A percentile compares a stretch with the other conserved stretches of the same genome.
phyloP scores from a whole-genome alignment of 1,140 invertebrate species.

The Saccostrea glomerata region DNA sequence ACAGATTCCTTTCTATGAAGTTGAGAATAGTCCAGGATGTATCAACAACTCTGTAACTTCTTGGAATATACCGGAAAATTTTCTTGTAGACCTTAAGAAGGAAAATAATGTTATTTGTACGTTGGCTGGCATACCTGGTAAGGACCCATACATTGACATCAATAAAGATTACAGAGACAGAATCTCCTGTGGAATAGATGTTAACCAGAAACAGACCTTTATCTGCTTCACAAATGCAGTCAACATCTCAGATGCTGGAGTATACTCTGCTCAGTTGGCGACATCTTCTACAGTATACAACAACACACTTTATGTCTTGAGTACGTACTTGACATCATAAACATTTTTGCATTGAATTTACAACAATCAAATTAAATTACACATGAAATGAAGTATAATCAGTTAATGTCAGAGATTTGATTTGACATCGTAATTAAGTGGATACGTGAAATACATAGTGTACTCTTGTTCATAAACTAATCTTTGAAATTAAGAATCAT shows the following conservation, averaged over 20 bases:
- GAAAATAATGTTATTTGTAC: background rate
- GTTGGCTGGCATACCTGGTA: background rate
- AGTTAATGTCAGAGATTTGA: no score
- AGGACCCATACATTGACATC: background rate
- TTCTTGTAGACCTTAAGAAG: background rate
- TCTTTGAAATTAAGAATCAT: no score
- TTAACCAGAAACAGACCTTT: background rate
- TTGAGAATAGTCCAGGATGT: background rate
- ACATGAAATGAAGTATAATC: no score
- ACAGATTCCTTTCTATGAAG: background rate
- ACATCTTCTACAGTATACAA: background rate
- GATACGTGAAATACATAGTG: no score
- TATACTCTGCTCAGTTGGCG: background rate
- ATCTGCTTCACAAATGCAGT: background rate
- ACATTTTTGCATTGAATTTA: no score
- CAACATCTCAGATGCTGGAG: background rate
- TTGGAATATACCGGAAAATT: background rate
- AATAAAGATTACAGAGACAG: background rate
- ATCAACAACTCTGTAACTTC: background rate
- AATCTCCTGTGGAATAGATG: background rate
- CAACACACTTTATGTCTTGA: background rate
- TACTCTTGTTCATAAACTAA: no score
- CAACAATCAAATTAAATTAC: no score
- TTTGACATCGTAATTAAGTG: no score
- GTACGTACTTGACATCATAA: background rate